Conservation (phyloP, 1,140 invertebrate genomes). For the Lasaia peninsularis region DNA sequence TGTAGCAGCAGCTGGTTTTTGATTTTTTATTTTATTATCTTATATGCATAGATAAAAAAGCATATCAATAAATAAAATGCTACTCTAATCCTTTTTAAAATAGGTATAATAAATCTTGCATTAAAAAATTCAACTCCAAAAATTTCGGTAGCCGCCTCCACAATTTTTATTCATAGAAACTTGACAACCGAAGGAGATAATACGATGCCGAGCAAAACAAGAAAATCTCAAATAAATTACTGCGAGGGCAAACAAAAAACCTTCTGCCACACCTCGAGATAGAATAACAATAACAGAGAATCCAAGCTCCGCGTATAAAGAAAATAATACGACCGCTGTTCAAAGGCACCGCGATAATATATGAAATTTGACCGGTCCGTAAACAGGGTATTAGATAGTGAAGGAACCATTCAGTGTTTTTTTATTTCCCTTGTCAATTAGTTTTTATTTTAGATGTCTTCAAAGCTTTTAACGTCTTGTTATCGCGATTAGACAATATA, state of each 20-base stretch:
- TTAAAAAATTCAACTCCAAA: conserved; percentile 27
- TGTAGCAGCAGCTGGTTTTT: no score
- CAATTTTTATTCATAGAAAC: conserved; percentile 44
- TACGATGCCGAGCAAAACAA: conserved; percentile 57
- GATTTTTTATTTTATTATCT: no score
- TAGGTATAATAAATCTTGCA: not conserved
- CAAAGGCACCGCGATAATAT: conserved; percentile 42
- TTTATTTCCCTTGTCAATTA: conserved; percentile 45
- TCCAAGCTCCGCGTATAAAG: conserved; percentile 48
- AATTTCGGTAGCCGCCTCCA: conserved; percentile 39
- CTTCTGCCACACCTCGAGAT: conserved; percentile 60
- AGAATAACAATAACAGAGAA: conserved; percentile 69
- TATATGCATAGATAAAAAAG: not conserved
- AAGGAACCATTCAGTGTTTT: conserved; percentile 34
- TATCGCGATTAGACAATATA: conserved; percentile 21
- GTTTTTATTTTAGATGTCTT: conserved; percentile 37
- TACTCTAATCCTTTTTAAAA: not conserved
- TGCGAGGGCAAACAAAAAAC: conserved; percentile 60
- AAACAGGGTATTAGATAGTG: conserved; percentile 39
- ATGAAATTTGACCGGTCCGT: conserved; percentile 51
- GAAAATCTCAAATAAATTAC: conserved; percentile 68
- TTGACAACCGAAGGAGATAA: conserved; percentile 58
- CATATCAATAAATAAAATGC: not conserved
- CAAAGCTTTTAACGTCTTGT: conserved; percentile 32
- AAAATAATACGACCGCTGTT: conserved; percentile 49